Evolutionary conservation across 2,888 invertebrate species (phyloP), one percentile per base, ranked within the genome.

Genomic region (Orthosia gracilis): DNA sequence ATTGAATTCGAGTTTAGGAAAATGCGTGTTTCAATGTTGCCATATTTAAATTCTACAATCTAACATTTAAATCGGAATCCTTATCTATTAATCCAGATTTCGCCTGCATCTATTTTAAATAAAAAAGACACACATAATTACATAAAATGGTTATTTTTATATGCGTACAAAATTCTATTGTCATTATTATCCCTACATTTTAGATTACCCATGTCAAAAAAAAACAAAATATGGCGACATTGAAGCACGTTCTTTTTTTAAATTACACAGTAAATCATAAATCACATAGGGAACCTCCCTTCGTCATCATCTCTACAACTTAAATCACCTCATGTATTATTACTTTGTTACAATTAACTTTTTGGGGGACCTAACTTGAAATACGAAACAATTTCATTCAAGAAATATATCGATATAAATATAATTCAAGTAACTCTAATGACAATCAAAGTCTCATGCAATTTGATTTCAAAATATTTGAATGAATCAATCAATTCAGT

Each of bases 301-400:
- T 78, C 76, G 31, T 78, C 52, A 62, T 66, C 63, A 61, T 75
- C 68, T 71, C 78, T 85, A 79, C 59, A 70, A 75, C 69, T 57
- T 64, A 84, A 83, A 73, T 59, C 31, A 74, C 79, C 54, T 78
- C 80, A 83, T 81, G 83, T 81, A 71, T 85, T 75, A 76, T 80
- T 82, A 84, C 49, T 86, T 73, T 75, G 80, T 85, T 85, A 85
- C 67, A 76, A 85, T 80, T 84, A 85, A 73, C 40, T 54, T 64
- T 85, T 77, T 69, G 63, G 73, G 82, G 63, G 76, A 80, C 75
- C 65, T 76, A 75, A 85, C 78, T 78, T 64, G 76, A 75, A 49
- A 26, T 23, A n/a, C 13, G 11, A 57, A 4, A 57, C 11, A 31
- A 57, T 47, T 15, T 61, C 31, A 5, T 69, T 64, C 9, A 21